Conservation (phyloP, 2,888 invertebrate genomes). For the Auanema sp. region DNA sequence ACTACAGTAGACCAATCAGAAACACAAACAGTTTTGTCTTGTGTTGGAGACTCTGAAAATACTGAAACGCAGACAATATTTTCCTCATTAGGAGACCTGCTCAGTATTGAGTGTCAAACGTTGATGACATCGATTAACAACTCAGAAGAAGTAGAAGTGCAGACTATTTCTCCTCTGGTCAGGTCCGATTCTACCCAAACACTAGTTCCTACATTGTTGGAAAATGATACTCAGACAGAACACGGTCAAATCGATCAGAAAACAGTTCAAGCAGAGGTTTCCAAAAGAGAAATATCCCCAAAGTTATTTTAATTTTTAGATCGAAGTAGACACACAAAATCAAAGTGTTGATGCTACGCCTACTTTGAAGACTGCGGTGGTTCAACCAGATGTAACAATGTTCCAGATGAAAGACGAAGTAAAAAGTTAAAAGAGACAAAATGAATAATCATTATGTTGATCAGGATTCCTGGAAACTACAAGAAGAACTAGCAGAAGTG, state of each 20-base stretch:
- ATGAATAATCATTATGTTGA: background rate
- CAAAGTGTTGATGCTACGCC: background rate
- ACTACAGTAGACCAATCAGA: background rate
- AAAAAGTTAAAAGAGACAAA: too few species aligned
- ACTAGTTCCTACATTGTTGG: background rate
- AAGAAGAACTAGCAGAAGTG: slow-evolving; percentile 16
- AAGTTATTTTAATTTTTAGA: background rate
- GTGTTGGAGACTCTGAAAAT: background rate
- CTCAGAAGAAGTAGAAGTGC: slow-evolving; percentile 23
- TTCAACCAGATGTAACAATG: slow-evolving; percentile 21
- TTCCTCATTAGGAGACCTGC: too few species aligned
- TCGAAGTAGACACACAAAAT: background rate
- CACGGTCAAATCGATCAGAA: background rate
- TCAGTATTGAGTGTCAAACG: too few species aligned
- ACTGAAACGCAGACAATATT: too few species aligned
- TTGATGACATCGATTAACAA: background rate
- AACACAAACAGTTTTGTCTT: background rate
- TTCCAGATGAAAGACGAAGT: slow-evolving; percentile 11
- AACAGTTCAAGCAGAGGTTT: slow-evolving; percentile 2
- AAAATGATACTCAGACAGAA: slow-evolving; percentile 1
- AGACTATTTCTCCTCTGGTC: slow-evolving; percentile 18
- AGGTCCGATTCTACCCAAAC: background rate
- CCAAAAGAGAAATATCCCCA: background rate
- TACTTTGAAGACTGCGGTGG: slow-evolving; percentile 3
- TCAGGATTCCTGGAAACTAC: slow-evolving; percentile 17